Conservation (phyloP, 2,113 vertebrate species). For the Aegithalos caudatus region DNA sequence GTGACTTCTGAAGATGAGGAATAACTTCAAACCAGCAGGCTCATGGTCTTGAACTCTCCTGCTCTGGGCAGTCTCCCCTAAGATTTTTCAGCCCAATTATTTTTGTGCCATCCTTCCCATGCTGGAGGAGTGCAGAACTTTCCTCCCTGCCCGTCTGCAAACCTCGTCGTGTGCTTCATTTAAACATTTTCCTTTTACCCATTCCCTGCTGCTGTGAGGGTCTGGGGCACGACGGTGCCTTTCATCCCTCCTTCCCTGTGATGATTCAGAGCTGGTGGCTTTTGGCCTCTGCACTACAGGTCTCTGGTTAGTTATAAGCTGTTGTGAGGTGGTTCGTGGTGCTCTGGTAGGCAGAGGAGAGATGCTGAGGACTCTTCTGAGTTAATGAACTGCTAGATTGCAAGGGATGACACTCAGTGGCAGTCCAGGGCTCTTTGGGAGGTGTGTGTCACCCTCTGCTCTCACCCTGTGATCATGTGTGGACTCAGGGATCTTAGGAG, state of each 20-base stretch:
- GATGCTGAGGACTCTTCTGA: background rate
- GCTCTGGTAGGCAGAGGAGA: accelerated
- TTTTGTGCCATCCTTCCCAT: background rate
- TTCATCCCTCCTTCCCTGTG: conserved; percentile 32
- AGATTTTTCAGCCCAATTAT: conserved; percentile 26
- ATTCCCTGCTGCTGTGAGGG: background rate
- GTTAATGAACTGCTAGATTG: background rate
- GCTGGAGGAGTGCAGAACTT: background rate
- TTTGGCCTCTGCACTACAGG: background rate
- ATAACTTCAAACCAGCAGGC: background rate
- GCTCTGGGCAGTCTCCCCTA: background rate
- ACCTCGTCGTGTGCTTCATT: background rate
- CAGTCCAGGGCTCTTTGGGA: background rate
- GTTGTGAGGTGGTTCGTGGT: background rate
- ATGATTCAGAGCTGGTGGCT: conserved; percentile 15
- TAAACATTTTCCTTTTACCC: background rate
- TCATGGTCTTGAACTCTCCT: background rate
- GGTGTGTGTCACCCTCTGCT: background rate
- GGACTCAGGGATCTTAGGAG: background rate
- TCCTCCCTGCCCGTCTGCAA: background rate
- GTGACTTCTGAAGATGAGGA: background rate
- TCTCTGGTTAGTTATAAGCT: background rate
- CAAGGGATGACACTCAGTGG: background rate
- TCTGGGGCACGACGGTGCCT: background rate
- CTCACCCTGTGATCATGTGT: background rate